Percentiles rank a stretch among this genome's conserved stretches.
phyloP scores from a whole-genome alignment of 2,888 invertebrate species.

The Aleiodes alternator region DNA sequence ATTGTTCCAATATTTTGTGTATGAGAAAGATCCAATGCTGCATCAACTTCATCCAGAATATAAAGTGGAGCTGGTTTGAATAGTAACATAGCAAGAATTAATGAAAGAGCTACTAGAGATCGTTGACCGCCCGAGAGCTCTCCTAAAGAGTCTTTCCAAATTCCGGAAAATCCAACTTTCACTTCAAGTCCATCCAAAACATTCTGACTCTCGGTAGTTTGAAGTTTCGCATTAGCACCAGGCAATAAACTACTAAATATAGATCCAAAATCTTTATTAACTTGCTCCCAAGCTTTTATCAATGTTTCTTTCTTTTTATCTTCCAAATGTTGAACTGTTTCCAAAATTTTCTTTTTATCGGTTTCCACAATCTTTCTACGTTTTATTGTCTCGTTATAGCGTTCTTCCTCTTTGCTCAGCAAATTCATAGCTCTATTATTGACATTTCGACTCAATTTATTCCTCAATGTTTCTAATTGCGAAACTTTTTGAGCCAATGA shows the following conservation, averaged over 20 bases:
- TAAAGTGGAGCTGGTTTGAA: constrained; percentile 99
- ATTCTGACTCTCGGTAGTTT: constrained; percentile 83
- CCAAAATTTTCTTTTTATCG: constrained; percentile 84
- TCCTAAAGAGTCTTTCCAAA: constrained; percentile 96
- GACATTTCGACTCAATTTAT: constrained; percentile 83
- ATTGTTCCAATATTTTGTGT: constrained; percentile 99
- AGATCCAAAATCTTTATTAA: constrained; percentile 94
- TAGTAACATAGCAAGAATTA: constrained; percentile 96
- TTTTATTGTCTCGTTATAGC: constrained; percentile 83
- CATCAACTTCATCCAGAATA: constrained; percentile 99
- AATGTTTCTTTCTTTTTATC: constrained; percentile 92
- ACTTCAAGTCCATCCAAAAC: constrained; percentile 93
- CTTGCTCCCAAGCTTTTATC: constrained; percentile 88
- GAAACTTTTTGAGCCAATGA: constrained; percentile 78
- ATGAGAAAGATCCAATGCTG: constrained; percentile 97
- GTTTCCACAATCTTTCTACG: constrained; percentile 84
- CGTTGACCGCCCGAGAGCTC: constrained; percentile 98
- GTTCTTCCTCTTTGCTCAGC: constrained; percentile 90
- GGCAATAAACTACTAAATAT: constrained; percentile 95
- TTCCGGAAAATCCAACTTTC: constrained; percentile 92
- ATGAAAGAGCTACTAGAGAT: constrained; percentile 95
- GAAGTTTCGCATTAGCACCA: constrained; percentile 91
- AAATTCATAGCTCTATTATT: constrained; percentile 92
- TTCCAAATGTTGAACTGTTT: constrained; percentile 92
- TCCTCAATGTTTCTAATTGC: constrained; percentile 79